A percentile compares a stretch with the other conserved stretches of the same genome.
phyloP scores from a whole-genome alignment of 2,113 vertebrate genomes.

The Phocoena phocoena region DNA sequence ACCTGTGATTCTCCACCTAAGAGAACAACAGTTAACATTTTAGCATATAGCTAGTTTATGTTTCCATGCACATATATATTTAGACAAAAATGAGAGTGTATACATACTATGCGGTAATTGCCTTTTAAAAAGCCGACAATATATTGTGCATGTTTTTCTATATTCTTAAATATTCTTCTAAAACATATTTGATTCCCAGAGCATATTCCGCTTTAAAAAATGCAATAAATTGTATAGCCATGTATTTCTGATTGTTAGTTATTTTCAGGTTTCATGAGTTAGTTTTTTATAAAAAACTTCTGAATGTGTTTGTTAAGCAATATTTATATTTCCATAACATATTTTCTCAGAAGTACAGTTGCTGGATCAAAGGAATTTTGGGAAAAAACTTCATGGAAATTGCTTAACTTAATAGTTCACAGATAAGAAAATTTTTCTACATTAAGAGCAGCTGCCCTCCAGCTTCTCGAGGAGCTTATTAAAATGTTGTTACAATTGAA shows the following conservation, averaged over 20 bases:
- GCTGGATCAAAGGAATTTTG: not conserved
- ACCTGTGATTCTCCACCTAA: not conserved
- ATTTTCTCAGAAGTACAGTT: not conserved
- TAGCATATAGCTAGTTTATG: not conserved
- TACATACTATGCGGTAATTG: not conserved
- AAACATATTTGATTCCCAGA: not conserved
- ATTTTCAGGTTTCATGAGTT: constrained; percentile 35
- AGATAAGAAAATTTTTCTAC: not conserved
- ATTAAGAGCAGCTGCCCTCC: not conserved
- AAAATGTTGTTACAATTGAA: not conserved
- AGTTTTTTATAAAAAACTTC: not conserved
- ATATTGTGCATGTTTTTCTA: not conserved
- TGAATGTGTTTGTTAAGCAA: not conserved
- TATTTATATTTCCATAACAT: not conserved
- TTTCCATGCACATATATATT: not conserved
- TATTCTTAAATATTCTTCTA: constrained; percentile 1
- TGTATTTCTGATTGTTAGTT: not conserved
- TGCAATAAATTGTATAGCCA: not conserved
- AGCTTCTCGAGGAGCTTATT: not conserved
- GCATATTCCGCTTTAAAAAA: not conserved
- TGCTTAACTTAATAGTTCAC: constrained; percentile 25
- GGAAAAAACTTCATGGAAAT: not conserved
- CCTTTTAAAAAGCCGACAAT: not conserved
- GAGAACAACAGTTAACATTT: not conserved
- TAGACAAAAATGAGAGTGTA: not conserved